These are phyloP conservation scores for Cylindroiulus punctatus DNA, from an alignment of 2,888 invertebrate species.

Conservation along the genomic window DNA sequence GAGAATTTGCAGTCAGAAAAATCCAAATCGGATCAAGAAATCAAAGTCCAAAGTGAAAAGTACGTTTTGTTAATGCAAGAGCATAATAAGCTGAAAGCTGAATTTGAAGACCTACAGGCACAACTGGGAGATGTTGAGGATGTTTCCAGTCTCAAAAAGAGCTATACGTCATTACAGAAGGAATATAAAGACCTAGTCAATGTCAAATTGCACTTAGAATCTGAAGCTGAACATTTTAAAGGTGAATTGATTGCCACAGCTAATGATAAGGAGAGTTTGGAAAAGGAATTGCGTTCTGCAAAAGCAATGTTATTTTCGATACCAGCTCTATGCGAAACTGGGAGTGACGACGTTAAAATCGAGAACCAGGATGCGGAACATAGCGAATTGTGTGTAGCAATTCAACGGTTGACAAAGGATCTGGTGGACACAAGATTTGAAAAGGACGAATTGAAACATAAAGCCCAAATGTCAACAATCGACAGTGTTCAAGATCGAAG, in stretches of 20 bases:
- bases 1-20: constrained; percentile 58
- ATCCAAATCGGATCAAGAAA: constrained; percentile 57
- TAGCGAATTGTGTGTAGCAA: neutral
- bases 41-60: constrained; percentile 53
- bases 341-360: neutral
- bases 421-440: neutral
- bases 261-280: neutral
- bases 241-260: neutral
- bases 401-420: constrained; percentile 30
- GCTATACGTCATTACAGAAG: constrained; percentile 9
- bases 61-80: constrained; percentile 24
- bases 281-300: neutral
- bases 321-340: neutral
- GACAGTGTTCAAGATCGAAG: neutral
- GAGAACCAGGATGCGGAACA: neutral
- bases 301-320: neutral
- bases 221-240: constrained; percentile 29
- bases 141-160: constrained; percentile 21
- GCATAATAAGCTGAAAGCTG: constrained; percentile 40
- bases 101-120: neutral
- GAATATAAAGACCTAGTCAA: constrained; percentile 44
- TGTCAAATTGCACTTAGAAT: constrained; percentile 36
- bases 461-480: neutral
- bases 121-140: constrained; percentile 40
- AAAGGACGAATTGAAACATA: neutral